phyloP scores from a whole-genome alignment of 2,888 invertebrate species.

The Scaptomyza caliginosa region DNA sequence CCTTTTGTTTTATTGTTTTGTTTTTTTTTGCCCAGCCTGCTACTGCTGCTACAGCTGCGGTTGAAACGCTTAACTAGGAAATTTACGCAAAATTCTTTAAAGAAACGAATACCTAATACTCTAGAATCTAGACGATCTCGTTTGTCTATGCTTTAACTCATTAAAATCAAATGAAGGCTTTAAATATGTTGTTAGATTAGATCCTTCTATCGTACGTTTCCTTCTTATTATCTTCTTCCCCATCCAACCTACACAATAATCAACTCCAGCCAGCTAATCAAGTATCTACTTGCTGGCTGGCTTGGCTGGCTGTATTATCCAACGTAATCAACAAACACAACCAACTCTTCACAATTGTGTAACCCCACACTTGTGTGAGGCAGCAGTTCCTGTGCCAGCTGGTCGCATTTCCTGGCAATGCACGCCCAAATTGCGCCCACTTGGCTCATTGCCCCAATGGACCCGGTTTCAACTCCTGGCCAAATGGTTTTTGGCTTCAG shows the following conservation, averaged over 20 bases:
- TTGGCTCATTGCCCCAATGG: conserved; percentile 69
- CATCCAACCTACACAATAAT: conserved; percentile 2
- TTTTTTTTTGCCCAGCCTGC: background rate
- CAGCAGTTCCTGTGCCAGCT: conserved; percentile 62
- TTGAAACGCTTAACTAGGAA: conserved; percentile 61
- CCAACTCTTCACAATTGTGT: conserved; percentile 5
- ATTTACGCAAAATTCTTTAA: conserved; percentile 6
- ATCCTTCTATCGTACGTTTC: conserved; percentile 1
- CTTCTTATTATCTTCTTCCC: too few species aligned
- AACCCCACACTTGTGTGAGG: conserved; percentile 39
- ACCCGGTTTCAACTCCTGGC: conserved; percentile 32
- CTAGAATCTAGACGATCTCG: conserved; percentile 1
- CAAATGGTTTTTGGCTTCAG: conserved; percentile 47
- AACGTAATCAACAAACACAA: conserved; percentile 1
- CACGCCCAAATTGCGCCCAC: conserved; percentile 70
- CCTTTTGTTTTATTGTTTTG: conserved; percentile 45
- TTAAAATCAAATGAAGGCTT: background rate
- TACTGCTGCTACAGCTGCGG: conserved; percentile 46
- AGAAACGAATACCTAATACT: conserved; percentile 12
- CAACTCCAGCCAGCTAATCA: conserved; percentile 14
- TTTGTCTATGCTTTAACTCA: background rate
- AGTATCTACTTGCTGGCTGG: background rate
- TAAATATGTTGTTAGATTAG: background rate
- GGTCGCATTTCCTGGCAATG: conserved; percentile 59
- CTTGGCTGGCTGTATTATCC: conserved; percentile 14